Conservation (phyloP, 2,888 invertebrate species). For the Pterostichus niger region DNA sequence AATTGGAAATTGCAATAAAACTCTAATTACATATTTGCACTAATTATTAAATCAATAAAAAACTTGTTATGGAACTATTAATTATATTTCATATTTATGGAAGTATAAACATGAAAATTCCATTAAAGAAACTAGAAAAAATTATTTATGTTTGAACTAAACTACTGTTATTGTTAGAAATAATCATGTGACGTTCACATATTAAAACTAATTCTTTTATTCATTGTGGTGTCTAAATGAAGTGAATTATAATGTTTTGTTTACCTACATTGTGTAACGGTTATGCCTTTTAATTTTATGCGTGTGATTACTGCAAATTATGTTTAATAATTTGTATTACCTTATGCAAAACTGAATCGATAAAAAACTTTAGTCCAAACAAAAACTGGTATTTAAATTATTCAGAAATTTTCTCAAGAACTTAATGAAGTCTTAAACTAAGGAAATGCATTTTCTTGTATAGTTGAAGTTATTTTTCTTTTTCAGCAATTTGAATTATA, state of each 20-base stretch:
- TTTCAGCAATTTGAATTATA: slow-evolving; percentile 22
- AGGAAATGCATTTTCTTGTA: slow-evolving; percentile 16
- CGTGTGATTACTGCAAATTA: too few species aligned
- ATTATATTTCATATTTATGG: background rate
- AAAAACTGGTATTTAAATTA: background rate
- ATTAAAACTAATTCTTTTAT: slow-evolving; percentile 25
- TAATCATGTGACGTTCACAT: slow-evolving; percentile 26
- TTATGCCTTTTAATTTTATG: background rate
- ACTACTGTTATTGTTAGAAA: background rate
- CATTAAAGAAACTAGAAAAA: background rate
- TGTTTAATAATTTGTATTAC: background rate
- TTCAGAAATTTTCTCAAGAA: background rate
- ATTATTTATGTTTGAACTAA: background rate
- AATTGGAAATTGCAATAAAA: too few species aligned
- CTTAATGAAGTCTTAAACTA: slow-evolving; percentile 28
- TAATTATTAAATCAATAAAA: background rate
- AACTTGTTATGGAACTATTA: background rate
- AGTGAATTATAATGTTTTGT: slow-evolving; percentile 37
- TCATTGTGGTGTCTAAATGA: slow-evolving; percentile 15
- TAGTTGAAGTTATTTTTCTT: slow-evolving; percentile 10
- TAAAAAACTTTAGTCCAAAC: too few species aligned
- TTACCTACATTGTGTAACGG: slow-evolving; percentile 45
- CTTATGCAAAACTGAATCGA: background rate
- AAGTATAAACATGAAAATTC: background rate
- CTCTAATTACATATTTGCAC: background rate